A percentile compares a stretch with the other conserved stretches of the same genome.
These are phyloP conservation scores for Maconellicoccus hirsutus DNA, from an alignment of 1,140 invertebrate species.

Conservation along the genomic window DNA sequence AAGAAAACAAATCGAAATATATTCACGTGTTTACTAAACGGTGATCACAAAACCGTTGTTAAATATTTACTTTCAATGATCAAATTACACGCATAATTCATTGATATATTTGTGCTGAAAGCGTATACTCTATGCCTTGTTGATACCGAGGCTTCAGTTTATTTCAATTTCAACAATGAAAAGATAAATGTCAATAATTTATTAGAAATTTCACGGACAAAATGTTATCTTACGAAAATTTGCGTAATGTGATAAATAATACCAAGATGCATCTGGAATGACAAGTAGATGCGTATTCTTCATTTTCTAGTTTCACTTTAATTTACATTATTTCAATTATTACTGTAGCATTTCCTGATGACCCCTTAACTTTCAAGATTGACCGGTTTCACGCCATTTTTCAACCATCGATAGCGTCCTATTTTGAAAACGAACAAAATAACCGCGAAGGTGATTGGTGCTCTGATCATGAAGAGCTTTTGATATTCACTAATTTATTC, in stretches of 20 bases:
- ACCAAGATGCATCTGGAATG: neutral
- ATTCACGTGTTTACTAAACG: too few relatives aligned
- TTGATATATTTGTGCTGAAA: neutral
- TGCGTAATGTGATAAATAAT: neutral
- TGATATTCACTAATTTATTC: too few relatives aligned
- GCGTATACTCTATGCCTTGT: neutral
- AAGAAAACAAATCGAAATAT: too few relatives aligned
- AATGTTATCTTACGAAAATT: neutral
- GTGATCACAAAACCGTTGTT: too few relatives aligned
- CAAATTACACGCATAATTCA: neutral
- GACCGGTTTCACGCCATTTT: neutral
- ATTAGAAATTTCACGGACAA: conserved; percentile 1
- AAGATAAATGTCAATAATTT: neutral
- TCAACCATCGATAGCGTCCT: neutral
- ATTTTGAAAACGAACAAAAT: neutral
- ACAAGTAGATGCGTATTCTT: neutral
- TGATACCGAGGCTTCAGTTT: neutral
- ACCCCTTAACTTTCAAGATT: neutral
- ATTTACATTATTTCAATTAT: neutral
- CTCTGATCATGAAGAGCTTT: too few relatives aligned
- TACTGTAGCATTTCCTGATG: neutral
- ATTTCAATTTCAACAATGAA: neutral
- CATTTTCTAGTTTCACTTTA: neutral
- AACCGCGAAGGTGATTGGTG: too few relatives aligned
- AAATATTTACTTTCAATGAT: neutral